Evolutionary conservation across 37 sponge, comb jelly and placozoan genomes (phyloP), one percentile per base, ranked within the genome.

Genomic region (Beroe ovata): DNA sequence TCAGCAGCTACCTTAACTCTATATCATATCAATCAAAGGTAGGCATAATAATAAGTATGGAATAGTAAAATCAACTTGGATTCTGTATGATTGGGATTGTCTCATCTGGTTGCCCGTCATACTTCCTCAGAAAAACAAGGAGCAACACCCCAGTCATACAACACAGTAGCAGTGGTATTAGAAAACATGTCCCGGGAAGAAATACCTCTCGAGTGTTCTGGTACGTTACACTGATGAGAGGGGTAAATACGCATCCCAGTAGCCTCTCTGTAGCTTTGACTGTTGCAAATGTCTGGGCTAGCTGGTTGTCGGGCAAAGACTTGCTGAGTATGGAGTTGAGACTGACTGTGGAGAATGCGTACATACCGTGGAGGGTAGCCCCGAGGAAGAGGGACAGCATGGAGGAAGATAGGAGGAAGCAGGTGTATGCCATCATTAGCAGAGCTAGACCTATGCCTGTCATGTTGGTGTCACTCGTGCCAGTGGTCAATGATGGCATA

Each of bases 251-350:
- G 36, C 69, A 66, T 1, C 25, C 18, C 29, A 66, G 69, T 2
- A 66, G 4, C 16, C 69, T 66, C 69, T 66, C 69, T 14, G 36
- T 14, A 4, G 32, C 69, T 18, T 25, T 66, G 33, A 30, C 30
- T 2, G 30, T 66, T 2, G 69, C 33, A 37, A 33, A 66, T 3
- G 35, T 33, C 32, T 33, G 36, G 1, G 69, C 69, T 66, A 66
- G 69, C 35, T 66, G 69, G 19, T 30, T 33, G 2, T 66, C 69
- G 8, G 69, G 69, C 36, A 66, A 18, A 6, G 33, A 66, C 69
- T 66, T 66, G 35, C 69, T 66, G 69, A 66, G 69, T 34, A 66
- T 25, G 69, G 69, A 66, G 69, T 66, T 66, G 69, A 66, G 30
- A 66, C 69, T 66, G 35, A 66, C 36, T 25, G 69, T 30, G 4